phyloP scores from a whole-genome alignment of 1,140 invertebrate genomes.

The Lucilia cuprina region DNA sequence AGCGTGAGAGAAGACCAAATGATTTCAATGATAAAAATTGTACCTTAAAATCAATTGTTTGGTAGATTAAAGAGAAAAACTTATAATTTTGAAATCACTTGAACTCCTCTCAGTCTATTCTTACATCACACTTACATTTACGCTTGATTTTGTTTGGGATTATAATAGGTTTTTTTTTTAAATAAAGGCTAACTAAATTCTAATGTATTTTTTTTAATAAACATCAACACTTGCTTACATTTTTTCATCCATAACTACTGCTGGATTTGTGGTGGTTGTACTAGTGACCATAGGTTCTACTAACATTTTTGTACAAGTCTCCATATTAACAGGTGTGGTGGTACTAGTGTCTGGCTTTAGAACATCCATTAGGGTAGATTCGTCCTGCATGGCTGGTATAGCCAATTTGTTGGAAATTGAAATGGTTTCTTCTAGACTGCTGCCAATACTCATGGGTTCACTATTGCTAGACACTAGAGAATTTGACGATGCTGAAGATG shows the following conservation, averaged over 20 bases:
- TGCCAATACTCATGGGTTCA: slow-evolving; percentile 50
- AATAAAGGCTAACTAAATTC: slow-evolving; percentile 27
- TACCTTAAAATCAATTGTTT: too few relatives aligned
- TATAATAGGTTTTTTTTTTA: background rate
- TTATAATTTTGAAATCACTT: too few relatives aligned
- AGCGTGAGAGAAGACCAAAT: too few relatives aligned
- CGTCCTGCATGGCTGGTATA: slow-evolving; percentile 37
- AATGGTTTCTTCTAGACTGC: slow-evolving; percentile 57
- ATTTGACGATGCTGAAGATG: background rate
- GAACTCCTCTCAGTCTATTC: too few relatives aligned
- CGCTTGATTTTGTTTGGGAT: too few relatives aligned
- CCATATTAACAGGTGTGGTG: slow-evolving; percentile 48
- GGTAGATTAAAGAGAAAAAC: too few relatives aligned
- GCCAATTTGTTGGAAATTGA: slow-evolving; percentile 47
- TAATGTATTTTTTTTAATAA: background rate
- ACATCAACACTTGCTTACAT: background rate
- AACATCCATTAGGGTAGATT: slow-evolving; percentile 53
- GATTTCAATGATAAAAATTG: too few relatives aligned
- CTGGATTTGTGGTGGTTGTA: background rate
- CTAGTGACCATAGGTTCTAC: slow-evolving; percentile 15
- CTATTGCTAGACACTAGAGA: slow-evolving; percentile 21
- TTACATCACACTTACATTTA: too few relatives aligned
- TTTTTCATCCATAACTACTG: slow-evolving; percentile 1
- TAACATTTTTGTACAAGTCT: slow-evolving; percentile 45
- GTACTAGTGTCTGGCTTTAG: slow-evolving; percentile 58